Conservation (phyloP, 2,888 invertebrate genomes). For the Drosophila rellima region DNA sequence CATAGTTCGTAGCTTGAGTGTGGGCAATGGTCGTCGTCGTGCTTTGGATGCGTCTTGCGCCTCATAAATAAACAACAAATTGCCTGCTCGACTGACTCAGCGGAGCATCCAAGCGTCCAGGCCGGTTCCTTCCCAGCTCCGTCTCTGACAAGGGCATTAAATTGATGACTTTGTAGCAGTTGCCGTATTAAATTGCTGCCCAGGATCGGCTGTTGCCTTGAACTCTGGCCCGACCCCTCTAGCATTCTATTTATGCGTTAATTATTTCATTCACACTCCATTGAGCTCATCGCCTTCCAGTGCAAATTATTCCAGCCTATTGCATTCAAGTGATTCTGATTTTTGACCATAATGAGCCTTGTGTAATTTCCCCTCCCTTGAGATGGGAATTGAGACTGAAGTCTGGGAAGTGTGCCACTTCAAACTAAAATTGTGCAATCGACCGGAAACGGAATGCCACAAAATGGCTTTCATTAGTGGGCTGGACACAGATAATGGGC, state of each 20-base stretch:
- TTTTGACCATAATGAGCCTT: conserved; percentile 61
- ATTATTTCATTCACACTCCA: conserved; percentile 74
- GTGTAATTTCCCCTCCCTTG: conserved; percentile 3
- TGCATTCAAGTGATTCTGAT: conserved; percentile 71
- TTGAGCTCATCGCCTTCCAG: conserved; percentile 46
- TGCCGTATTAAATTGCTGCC: conserved; percentile 43
- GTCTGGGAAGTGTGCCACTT: conserved; percentile 19
- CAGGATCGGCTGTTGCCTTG: conserved; percentile 30
- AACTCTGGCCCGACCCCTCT: conserved; percentile 22
- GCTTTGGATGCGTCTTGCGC: conserved; percentile 49
- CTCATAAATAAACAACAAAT: conserved; percentile 76
- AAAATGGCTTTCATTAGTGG: conserved; percentile 49
- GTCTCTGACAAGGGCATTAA: conserved; percentile 37
- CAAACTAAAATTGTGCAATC: conserved; percentile 65
- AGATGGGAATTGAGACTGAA: neutral
- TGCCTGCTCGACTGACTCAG: conserved; percentile 65
- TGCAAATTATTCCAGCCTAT: conserved; percentile 74
- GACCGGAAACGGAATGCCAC: conserved; percentile 49
- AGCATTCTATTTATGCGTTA: conserved; percentile 60
- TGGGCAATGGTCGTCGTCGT: conserved; percentile 1
- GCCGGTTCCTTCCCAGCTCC: neutral
- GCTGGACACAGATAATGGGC: conserved; percentile 16
- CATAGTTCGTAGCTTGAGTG: neutral
- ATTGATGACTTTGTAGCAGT: conserved; percentile 70
- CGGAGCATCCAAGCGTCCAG: conserved; percentile 34